Evolutionary conservation across 2,113 vertebrate species (phyloP), one percentile per base, ranked within the genome.

Genomic region (Pyrgilauda ruficollis): DNA sequence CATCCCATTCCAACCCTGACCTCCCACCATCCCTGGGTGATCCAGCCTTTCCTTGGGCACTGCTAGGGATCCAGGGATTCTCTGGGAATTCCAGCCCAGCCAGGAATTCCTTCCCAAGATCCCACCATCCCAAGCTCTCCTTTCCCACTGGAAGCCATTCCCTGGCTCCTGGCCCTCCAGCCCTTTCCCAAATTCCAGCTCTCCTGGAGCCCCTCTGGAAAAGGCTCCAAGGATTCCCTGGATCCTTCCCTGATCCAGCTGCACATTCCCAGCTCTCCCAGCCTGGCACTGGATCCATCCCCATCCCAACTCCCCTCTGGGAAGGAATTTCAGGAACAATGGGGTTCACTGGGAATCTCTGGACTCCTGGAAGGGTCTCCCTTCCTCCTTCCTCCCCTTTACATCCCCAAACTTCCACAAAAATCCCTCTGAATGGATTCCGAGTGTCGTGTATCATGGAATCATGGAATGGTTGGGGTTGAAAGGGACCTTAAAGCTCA

Each of bases 21-120:
- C 3, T 30, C 15, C 53, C 24, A 4, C 1, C 0, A 30, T 70
- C 46, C 66, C 55, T 24, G 31, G 2, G 0, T 4, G 12, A 4
- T 15, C 44, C 27, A 55, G 0, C 13, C 8, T 9, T 0, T 0
- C 27, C 26, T 39, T 6, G 68, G 58, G 5, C 13, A 7, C 1
- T 55, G 0, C 31, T 64, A 33, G 64, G 21, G 52, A 56, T 69
- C 28, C 41, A 41, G 41, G 41, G 13, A 41, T 41, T 41, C 41
- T 41, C 41, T 41, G 41, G 41, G 41, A 41, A 41, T 41, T 41
- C 41, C 41, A 41, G 41, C 41, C 41, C 41, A 41, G 41, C 12
- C 13, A 15, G 13, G 41, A 41, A 41, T 41, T 41, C 41, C 41
- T 41, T 41, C 41, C 41, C 41, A 39, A 39, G 39, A 39, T 39